These are phyloP conservation scores for Asarcornis scutulata DNA, from an alignment of 2,113 vertebrate genomes.

Conservation along the genomic window DNA sequence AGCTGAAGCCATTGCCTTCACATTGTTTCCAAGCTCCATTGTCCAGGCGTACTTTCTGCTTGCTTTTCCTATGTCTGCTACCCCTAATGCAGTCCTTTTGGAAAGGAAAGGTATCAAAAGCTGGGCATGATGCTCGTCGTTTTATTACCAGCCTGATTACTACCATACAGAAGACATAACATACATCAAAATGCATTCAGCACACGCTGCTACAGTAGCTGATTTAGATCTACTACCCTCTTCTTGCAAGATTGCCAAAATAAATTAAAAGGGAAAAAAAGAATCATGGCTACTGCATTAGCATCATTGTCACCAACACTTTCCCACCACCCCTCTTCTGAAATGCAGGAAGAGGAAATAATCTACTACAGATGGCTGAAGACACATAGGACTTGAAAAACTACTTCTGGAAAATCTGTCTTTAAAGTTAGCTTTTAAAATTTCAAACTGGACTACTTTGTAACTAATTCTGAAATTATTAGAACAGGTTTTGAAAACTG, in stretches of 20 bases:
- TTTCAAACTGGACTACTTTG: neutral
- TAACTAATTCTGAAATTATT: neutral
- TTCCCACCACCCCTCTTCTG: neutral
- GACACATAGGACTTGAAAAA: neutral
- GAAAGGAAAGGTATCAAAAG: neutral
- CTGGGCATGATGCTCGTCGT: neutral
- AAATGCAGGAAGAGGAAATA: neutral
- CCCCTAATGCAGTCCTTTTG: neutral
- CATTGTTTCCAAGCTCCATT: neutral
- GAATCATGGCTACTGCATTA: neutral
- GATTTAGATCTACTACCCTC: neutral
- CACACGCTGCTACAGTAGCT: neutral
- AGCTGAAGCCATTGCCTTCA: neutral
- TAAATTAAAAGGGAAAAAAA: neutral
- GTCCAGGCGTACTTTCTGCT: neutral
- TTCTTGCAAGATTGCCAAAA: conserved; percentile 22
- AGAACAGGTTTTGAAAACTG: neutral
- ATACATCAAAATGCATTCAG: neutral
- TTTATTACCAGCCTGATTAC: neutral
- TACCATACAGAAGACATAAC: neutral
- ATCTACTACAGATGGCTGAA: neutral
- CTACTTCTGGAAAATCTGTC: neutral
- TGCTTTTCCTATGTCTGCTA: neutral
- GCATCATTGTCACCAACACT: neutral
- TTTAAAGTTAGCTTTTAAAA: neutral